Base-by-base conservation (phyloP, 2,888 invertebrate species). In the Monopis laevigella region DNA sequence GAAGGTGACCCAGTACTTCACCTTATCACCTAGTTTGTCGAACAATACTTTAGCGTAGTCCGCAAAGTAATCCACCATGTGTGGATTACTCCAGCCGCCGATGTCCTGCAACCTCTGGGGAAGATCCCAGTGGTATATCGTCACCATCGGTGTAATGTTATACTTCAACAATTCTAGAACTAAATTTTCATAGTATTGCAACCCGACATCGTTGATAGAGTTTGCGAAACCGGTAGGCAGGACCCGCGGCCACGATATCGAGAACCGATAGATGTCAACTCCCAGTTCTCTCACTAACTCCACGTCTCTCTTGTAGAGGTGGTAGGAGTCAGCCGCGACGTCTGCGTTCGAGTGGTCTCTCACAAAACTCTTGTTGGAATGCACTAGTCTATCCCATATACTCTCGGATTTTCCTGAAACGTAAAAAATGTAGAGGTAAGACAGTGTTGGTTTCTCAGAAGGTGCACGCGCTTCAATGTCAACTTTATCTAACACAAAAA, bases 171-270 rank as follows among this genome's bases (percentile, higher is more conserved):
- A 74, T 52, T 86, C 88, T 53, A 90, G 78, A 40, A 94, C 88
- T 32, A 95, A 65, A 48, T 87, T 84, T 54, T 86, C 87, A 62
- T 95, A 95, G 65, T 92, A 92, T 43, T 84, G 70, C 8, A 94
- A 77, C 12, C 91, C 94, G 2, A 83, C 78, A 28, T 81, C 69
- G 58, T 90, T 94, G 13, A 91, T 71, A 13, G 83, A 58, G 52
- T 87, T 85, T 8, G 83, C 78, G 42, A 84, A 77, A 7, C 90
- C 92, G 8, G 81, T 84, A 0, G 92, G 90, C 47, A 93, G 66
- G 35, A 93, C 78, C 39, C 93, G 73, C 0, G 88, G 67, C 93
- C 93, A 93, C 1, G 90, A 85, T 50, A 90, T 80, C 1, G 89
- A 89, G 61, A 90, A 90, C 29, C 89, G 80, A 61, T 89, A 90